Evolutionary conservation across 2,888 invertebrate genomes (phyloP).

Genomic region (Anagyrus pseudococci): DNA sequence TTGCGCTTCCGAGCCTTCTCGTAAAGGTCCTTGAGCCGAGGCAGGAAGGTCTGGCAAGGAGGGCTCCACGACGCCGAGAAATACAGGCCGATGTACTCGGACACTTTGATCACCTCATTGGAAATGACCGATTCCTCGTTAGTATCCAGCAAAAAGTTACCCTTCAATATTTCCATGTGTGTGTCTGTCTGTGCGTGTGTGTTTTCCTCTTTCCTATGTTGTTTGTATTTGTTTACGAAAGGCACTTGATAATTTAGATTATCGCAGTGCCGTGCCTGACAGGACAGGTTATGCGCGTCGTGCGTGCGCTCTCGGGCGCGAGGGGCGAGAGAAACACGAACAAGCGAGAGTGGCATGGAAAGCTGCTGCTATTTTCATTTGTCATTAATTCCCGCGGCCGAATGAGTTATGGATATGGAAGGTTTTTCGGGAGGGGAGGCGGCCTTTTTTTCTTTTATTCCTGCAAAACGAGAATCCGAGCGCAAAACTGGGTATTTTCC

Average conservation of each 20-base stretch:
- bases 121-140: conserved; percentile 41
- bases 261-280: no score
- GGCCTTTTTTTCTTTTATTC: conserved; percentile 20
- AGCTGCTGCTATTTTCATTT: no score
- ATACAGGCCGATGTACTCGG: conserved; percentile 43
- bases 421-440: no score
- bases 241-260: no score
- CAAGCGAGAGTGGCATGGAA: no score
- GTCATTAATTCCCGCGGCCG: no score
- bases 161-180: conserved; percentile 44
- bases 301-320: no score
- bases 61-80: conserved; percentile 49
- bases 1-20: conserved; percentile 31
- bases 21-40: conserved; percentile 39
- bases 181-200: neutral
- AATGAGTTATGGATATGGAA: no score
- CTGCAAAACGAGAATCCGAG: conserved; percentile 9
- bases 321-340: no score
- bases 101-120: conserved; percentile 41
- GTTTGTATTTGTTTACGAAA: neutral
- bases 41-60: conserved; percentile 44
- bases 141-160: conserved; percentile 41
- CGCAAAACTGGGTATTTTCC: conserved; percentile 19
- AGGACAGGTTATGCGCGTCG: no score
- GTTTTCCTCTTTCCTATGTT: neutral